phyloP scores from a whole-genome alignment of 2,113 vertebrate genomes.

The Dunckerocampus dactyliophorus region DNA sequence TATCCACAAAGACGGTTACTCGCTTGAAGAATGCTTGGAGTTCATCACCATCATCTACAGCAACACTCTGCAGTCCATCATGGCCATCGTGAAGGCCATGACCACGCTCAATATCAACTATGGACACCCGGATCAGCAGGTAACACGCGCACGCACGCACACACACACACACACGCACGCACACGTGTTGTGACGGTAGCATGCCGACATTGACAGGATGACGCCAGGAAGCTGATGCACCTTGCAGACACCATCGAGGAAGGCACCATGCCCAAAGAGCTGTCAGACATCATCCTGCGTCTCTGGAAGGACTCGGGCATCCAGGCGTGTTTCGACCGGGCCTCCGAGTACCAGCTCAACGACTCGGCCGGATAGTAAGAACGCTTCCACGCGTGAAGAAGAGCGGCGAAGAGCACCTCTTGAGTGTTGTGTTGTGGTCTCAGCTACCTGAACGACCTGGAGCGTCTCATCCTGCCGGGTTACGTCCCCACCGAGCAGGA shows the following conservation, averaged over 20 bases:
- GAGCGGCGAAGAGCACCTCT: neutral
- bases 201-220: conserved; percentile 72
- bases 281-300: conserved; percentile 88
- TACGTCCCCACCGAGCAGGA: conserved; percentile 97
- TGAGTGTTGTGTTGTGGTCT: neutral
- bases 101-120: conserved; percentile 84
- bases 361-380: conserved; percentile 95
- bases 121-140: conserved; percentile 84
- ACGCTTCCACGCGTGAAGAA: neutral
- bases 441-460: conserved; percentile 92
- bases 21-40: conserved; percentile 90
- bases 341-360: conserved; percentile 97
- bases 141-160: conserved; percentile 12
- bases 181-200: no score
- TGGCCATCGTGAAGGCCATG: conserved; percentile 94
- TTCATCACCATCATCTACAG: conserved; percentile 95
- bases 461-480: conserved; percentile 84
- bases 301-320: conserved; percentile 95
- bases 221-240: conserved; percentile 90
- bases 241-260: conserved; percentile 96
- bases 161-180: no score
- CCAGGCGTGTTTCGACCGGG: conserved; percentile 89
- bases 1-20: conserved; percentile 97
- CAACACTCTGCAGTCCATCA: conserved; percentile 94
- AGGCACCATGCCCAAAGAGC: conserved; percentile 92